phyloP scores from a whole-genome alignment of 2,113 vertebrate genomes.

The Spea bombifrons region DNA sequence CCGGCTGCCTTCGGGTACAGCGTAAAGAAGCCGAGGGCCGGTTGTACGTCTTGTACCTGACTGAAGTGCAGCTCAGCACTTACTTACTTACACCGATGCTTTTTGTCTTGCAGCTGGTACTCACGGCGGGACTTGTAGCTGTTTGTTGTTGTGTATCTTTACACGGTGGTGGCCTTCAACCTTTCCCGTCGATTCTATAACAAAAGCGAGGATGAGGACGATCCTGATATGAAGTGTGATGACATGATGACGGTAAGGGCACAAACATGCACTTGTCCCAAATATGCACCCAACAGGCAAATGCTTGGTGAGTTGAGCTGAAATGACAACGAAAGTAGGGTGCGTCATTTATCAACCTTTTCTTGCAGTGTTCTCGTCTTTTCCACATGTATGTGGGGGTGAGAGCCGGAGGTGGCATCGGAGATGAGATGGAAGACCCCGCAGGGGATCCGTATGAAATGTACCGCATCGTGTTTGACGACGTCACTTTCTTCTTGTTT shows the following conservation, averaged over 20 bases:
- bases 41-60: too few relatives aligned
- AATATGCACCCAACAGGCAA: neutral
- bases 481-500: conserved; percentile 98
- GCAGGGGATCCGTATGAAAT: conserved; percentile 96
- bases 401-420: conserved; percentile 93
- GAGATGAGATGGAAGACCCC: conserved; percentile 96
- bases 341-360: neutral
- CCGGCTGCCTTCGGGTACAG: too few relatives aligned
- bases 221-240: conserved; percentile 97
- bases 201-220: conserved; percentile 91
- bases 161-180: too few relatives aligned
- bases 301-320: too few relatives aligned
- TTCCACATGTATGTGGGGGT: conserved; percentile 99
- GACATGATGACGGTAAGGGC: conserved; percentile 96
- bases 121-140: conserved; percentile 91
- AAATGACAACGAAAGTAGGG: too few relatives aligned
- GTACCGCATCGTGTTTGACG: conserved; percentile 96
- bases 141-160: conserved; percentile 99
- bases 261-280: too few relatives aligned
- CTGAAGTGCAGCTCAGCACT: too few relatives aligned
- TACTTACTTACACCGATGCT: neutral
- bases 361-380: conserved; percentile 84
- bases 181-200: conserved; percentile 99
- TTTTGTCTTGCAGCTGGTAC: conserved; percentile 71
- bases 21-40: too few relatives aligned